Evolutionary conservation across 92 coral and sea anemone genomes (phyloP).

Genomic region (Epizoanthus rinbou): DNA sequence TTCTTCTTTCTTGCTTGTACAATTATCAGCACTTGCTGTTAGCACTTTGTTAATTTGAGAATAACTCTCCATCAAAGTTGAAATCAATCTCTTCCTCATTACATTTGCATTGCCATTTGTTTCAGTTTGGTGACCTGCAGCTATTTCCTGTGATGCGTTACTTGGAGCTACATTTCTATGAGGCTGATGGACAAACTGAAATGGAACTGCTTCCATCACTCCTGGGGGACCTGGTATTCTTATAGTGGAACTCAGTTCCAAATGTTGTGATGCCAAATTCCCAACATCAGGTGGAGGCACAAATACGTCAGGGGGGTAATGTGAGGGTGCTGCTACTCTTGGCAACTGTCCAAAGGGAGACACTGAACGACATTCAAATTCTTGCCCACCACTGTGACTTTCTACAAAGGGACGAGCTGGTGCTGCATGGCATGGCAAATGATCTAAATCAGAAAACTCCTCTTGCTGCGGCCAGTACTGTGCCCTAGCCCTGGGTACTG

Average conservation of each 20-base stretch:
- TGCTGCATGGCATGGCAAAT: not conserved
- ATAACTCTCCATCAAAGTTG: constrained; percentile 35
- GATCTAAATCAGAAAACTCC: not conserved
- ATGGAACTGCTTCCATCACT: not conserved
- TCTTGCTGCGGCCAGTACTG: not conserved
- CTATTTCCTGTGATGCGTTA: not conserved
- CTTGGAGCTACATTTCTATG: not conserved
- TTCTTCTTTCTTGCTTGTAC: not conserved
- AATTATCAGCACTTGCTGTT: not conserved
- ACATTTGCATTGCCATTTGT: not conserved
- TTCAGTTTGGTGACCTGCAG: not conserved
- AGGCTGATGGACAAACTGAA: not conserved
- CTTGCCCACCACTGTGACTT: not conserved
- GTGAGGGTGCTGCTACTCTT: not conserved
- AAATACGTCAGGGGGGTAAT: not conserved
- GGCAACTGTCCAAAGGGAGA: not conserved
- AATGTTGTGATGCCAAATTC: not conserved
- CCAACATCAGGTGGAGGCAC: not conserved
- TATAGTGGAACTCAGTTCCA: not conserved
- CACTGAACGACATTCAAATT: not conserved
- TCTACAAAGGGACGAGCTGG: not conserved
- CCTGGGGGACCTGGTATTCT: not conserved
- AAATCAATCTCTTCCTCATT: constrained; percentile 35
- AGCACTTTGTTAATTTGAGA: constrained; percentile 34
- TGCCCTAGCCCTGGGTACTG: no score